phyloP scores from a whole-genome alignment of 2,113 vertebrate genomes.

The Noturus placidus region DNA sequence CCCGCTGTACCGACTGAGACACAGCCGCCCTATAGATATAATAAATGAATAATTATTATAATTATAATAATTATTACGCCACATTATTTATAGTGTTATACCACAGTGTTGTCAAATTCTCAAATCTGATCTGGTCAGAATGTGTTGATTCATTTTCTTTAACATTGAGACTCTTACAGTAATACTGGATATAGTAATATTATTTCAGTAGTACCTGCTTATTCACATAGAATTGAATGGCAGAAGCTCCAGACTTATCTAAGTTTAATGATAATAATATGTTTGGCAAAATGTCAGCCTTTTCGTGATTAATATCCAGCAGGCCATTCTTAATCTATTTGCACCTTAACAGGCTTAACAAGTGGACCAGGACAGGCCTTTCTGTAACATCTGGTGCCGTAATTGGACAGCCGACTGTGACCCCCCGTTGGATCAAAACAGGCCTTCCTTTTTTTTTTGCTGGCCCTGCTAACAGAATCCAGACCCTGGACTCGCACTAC shows the following conservation, averaged over 20 bases:
- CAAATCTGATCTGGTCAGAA: not conserved
- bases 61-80: not conserved
- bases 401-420: slow-evolving; percentile 50
- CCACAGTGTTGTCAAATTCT: not conserved
- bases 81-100: not conserved
- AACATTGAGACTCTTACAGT: not conserved
- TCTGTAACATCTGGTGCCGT: slow-evolving; percentile 50
- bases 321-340: slow-evolving; percentile 29
- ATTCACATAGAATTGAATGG: not conserved
- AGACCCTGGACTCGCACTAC: slow-evolving; percentile 43
- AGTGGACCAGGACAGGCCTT: slow-evolving; percentile 40
- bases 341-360: slow-evolving; percentile 42
- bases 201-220: not conserved
- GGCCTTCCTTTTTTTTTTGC: slow-evolving; percentile 46
- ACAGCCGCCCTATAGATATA: too few relatives aligned
- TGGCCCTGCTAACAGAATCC: slow-evolving; percentile 53
- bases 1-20: too few relatives aligned
- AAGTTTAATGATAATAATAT: not conserved
- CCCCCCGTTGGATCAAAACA: slow-evolving; percentile 45
- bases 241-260: not conserved
- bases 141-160: not conserved
- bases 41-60: not conserved
- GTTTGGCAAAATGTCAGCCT: slow-evolving; percentile 3
- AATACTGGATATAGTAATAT: too few relatives aligned
- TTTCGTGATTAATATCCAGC: slow-evolving; percentile 17